Evolutionary conservation across 2,113 vertebrate species (phyloP), one percentile per base, ranked within the genome.

Genomic region (Poeciliopsis occidentalis): DNA sequence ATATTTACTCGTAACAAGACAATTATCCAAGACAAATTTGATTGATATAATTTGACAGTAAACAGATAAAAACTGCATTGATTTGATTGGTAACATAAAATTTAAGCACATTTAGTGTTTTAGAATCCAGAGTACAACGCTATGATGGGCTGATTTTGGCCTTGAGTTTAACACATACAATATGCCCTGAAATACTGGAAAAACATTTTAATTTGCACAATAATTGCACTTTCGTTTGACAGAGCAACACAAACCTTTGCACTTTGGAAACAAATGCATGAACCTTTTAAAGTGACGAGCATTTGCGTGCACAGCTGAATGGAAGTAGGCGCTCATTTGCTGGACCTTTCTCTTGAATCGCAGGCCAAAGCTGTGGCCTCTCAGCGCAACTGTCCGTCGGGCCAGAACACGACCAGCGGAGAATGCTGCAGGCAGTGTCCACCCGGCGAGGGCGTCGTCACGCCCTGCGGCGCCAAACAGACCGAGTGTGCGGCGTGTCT

Each of bases 401-500:
- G 74, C 29, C 75, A 94, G 51, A 96, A 92, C 85, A 99, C 96
- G 0, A 15, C 60, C 0, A 88, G 78, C 0, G 96, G 96, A 0
- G 95, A 98, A 75, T 99, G 98, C 90, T 99, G 98, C 85, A 90
- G 65, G 76, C 86, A 95, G 85, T 99, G 97, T 86, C 95, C 88
- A 75, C 92, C 96, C 7, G 98, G 98, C 0, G 98, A 99, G 78
- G 98, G 98, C 0, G 93, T 98, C 69, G 24, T 84, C 74, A 90
- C 90, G 81, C 91, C 86, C 10, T 99, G 98, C 0, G 96, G 96
- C 71, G 84, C 19, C 75, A 94, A 93, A 67, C 97, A 99, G 94
- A 97, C 98, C 0, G 87, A 93, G 64, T 99, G 98, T 1, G 88
- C 94, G 65, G 95, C 96, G 26, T 99, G 98, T 87, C 92, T 97